phyloP scores from a whole-genome alignment of 2,113 vertebrate genomes.

The Serilophus lunatus region DNA sequence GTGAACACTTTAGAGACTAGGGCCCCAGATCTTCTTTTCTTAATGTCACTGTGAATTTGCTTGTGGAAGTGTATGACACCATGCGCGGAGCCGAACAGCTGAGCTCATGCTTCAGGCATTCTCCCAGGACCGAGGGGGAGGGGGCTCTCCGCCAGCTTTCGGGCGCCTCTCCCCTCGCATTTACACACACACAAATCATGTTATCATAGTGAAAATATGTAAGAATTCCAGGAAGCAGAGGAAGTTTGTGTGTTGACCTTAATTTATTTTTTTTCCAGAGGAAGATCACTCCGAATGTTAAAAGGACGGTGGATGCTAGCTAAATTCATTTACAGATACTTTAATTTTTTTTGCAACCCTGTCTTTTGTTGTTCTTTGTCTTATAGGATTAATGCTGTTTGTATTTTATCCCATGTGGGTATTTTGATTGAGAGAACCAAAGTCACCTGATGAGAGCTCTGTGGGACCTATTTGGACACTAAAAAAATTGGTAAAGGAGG shows the following conservation, averaged over 20 bases:
- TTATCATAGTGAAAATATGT: conserved; percentile 71
- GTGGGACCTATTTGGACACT: not conserved
- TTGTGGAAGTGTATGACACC: conserved; percentile 72
- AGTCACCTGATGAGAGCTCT: not conserved
- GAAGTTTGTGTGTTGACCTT: conserved; percentile 69
- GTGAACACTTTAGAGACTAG: conserved; percentile 6
- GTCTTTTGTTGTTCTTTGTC: not conserved
- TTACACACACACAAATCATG: conserved; percentile 66
- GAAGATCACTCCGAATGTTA: conserved; percentile 28
- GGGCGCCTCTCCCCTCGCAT: conserved; percentile 41
- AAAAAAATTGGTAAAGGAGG: not conserved
- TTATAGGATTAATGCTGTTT: conserved; percentile 3
- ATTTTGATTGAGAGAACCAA: not conserved
- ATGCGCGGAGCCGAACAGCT: conserved; percentile 59
- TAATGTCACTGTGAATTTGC: conserved; percentile 71
- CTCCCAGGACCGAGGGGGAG: conserved; percentile 60
- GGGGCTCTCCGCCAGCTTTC: conserved; percentile 38
- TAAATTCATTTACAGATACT: conserved; percentile 17
- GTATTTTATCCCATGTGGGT: not conserved
- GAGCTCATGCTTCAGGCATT: conserved; percentile 75
- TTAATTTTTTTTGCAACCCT: not conserved
- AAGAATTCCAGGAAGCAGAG: conserved; percentile 71
- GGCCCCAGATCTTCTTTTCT: conserved; percentile 57
- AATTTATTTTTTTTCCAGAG: conserved; percentile 39
- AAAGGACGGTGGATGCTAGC: not conserved